Base-by-base conservation (phyloP, 1,140 invertebrate species). In the Aphelenchoides avenae region DNA sequence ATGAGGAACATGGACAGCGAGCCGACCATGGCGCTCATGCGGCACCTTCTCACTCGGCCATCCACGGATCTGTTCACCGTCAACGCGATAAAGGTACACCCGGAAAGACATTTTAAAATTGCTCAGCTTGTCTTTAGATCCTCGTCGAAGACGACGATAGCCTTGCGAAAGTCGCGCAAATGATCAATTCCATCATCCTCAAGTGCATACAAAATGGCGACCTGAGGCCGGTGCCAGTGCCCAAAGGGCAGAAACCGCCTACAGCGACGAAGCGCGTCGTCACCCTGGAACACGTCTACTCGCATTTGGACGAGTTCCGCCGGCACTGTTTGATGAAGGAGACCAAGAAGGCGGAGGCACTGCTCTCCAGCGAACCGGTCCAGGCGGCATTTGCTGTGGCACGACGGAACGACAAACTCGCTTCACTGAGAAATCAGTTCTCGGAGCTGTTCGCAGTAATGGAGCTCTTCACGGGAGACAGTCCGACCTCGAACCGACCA, bases 31-130 rank as follows among this genome's bases (percentile, higher is more conserved):
- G 11, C 27, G 7, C 20, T 60, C 18, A 36, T 60, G 55, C 33
- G 33, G 13, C 37, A 36, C 15, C 24, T 60, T 24, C 20, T 60
- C 27, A 31, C 43, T 9, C 41, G 29, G 9, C 55, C 58, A 20
- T 15, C 46, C 30, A 64, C 39, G 13, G 57, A 60, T 61, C 33
- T 60, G 22, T 63, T 60, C 22, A 58, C 54, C 7, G 58, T 63
- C 0, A 34, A 60, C 33, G 57, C 57, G 13, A 18, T 60, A 26
- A 60, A 60, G 33, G 57, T 60, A 18, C 27, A 11, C n/a, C n/a
- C n/a, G n/a, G n/a, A n/a, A n/a, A n/a, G n/a, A n/a, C n/a, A n/a
- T n/a, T n/a, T n/a, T n/a, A n/a, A n/a, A n/a, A n/a, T n/a, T n/a
- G n/a, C n/a, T n/a, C n/a, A n/a, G n/a, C n/a, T 40, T 51, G 3